Conservation (phyloP, 2,797 vertebrate species). For the Oreonectes daqikongensis region DNA sequence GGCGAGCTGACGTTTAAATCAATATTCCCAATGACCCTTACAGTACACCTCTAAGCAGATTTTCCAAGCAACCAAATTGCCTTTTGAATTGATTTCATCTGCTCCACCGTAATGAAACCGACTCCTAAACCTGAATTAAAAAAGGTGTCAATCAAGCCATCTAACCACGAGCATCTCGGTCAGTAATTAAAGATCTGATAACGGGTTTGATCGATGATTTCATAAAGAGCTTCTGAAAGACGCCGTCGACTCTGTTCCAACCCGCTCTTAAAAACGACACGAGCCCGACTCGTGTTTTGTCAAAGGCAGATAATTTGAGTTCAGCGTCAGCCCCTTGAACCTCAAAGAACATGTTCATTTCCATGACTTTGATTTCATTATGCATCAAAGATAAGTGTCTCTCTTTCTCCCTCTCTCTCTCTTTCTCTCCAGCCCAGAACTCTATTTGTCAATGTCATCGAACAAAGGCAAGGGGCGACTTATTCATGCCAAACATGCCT, state of each 20-base stretch:
- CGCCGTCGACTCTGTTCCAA: not conserved
- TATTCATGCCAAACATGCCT: constrained; percentile 85
- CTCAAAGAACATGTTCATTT: constrained; percentile 81
- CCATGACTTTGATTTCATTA: constrained; percentile 82
- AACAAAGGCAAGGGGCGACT: constrained; percentile 78
- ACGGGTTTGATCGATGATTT: constrained; percentile 32
- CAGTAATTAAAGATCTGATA: constrained; percentile 48
- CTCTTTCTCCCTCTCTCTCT: constrained; percentile 66
- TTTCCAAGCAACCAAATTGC: constrained; percentile 39
- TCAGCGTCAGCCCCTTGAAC: constrained; percentile 75
- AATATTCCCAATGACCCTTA: constrained; percentile 38
- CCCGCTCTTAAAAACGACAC: constrained; percentile 51
- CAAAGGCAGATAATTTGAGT: constrained; percentile 75
- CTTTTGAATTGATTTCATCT: constrained; percentile 45
- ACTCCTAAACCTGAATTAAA: constrained; percentile 23
- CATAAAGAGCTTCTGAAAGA: constrained; percentile 27
- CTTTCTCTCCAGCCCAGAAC: constrained; percentile 68
- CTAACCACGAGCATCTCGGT: constrained; percentile 29
- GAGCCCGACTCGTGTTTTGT: constrained; percentile 62
- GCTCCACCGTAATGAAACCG: constrained; percentile 29
- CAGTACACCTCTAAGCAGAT: constrained; percentile 39
- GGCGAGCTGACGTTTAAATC: constrained; percentile 21
- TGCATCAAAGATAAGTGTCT: constrained; percentile 82
- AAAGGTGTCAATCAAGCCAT: constrained; percentile 35
- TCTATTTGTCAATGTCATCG: constrained; percentile 83